phyloP scores from a whole-genome alignment of 2,888 invertebrate species.

The Dermolepida albohirtum region DNA sequence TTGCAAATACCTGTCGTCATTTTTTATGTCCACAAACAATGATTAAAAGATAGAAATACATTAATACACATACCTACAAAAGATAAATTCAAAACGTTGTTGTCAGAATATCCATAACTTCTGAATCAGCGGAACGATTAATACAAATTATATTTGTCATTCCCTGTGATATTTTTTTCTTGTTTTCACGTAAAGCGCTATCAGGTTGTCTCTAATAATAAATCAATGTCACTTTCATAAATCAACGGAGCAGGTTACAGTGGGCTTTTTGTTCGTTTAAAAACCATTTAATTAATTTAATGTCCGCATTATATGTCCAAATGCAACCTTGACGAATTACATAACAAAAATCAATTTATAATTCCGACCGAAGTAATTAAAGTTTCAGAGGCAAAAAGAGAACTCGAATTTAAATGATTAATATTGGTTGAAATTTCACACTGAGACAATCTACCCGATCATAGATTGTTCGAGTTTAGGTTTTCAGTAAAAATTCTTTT shows the following conservation, averaged over 20 bases:
- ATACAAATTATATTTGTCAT: constrained; percentile 28
- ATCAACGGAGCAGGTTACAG: constrained; percentile 22
- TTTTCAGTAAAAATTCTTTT: neutral
- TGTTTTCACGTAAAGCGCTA: constrained; percentile 12
- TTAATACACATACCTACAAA: too few species aligned
- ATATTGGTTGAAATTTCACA: neutral
- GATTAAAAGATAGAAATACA: too few species aligned
- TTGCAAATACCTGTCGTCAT: too few species aligned
- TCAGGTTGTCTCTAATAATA: constrained; percentile 28
- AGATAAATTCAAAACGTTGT: too few species aligned
- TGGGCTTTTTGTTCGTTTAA: constrained; percentile 17
- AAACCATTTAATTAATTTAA: constrained; percentile 31
- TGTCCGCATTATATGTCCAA: constrained; percentile 27
- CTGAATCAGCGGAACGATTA: constrained; percentile 5
- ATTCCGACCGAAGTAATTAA: constrained; percentile 22
- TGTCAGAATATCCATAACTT: too few species aligned
- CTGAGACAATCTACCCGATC: neutral
- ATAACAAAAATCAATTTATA: constrained; percentile 36
- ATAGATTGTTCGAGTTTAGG: neutral
- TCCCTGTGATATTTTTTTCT: constrained; percentile 7
- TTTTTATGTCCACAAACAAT: too few species aligned
- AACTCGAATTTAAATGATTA: constrained; percentile 11
- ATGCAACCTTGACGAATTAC: constrained; percentile 32
- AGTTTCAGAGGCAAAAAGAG: constrained; percentile 13
- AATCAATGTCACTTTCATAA: constrained; percentile 34